These are phyloP conservation scores for Phthorimaea operculella DNA, from an alignment of 1,140 invertebrate species.

Conservation along the genomic window DNA sequence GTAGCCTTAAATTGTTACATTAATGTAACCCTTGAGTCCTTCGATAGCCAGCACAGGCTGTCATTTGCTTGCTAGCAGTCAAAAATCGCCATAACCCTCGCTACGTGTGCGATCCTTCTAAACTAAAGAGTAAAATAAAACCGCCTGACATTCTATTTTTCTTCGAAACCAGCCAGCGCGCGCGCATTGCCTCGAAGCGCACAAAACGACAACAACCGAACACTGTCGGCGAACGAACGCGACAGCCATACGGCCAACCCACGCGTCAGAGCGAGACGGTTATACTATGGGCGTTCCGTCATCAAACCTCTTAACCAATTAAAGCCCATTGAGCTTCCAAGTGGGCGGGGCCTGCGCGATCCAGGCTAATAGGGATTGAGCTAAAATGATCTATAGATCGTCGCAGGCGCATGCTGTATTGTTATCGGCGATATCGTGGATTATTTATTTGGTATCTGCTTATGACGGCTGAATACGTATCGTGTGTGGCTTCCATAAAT, in stretches of 20 bases:
- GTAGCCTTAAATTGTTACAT: no score
- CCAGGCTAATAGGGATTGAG: conserved; percentile 60
- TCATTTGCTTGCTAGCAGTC: no score
- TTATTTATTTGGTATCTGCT: conserved; percentile 55
- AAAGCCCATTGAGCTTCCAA: conserved; percentile 61
- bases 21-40: no score
- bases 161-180: conserved; percentile 44
- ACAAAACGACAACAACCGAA: conserved; percentile 43
- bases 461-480: conserved; percentile 60
- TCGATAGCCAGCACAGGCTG: no score
- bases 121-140: conserved; percentile 37
- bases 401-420: conserved; percentile 47
- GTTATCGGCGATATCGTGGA: conserved; percentile 56
- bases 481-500: conserved; percentile 34
- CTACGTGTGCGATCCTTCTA: no score
- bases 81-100: no score
- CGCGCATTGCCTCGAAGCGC: conserved; percentile 52
- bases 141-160: conserved; percentile 52
- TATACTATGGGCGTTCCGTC: conserved; percentile 45
- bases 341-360: conserved; percentile 47
- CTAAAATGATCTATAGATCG: conserved; percentile 63
- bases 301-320: conserved; percentile 55
- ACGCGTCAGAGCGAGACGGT: conserved; percentile 26
- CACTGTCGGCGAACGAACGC: conserved; percentile 26
- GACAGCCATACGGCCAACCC: conserved; percentile 8